phyloP scores from a whole-genome alignment of 2,888 invertebrate species.

The Agrochola lychnidis region DNA sequence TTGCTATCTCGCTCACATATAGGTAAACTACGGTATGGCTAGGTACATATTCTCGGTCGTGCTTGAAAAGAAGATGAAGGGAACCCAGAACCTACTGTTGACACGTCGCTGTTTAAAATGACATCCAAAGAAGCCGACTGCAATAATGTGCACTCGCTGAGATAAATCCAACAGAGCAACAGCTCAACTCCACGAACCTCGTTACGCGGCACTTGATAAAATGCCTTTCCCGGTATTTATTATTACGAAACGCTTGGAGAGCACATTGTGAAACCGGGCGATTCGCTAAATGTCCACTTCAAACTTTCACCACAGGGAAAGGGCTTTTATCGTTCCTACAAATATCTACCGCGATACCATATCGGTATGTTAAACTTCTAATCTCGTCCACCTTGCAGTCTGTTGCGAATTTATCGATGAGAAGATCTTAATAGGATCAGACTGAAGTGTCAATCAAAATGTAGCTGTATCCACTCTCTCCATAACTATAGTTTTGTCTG shows the following conservation, averaged over 20 bases:
- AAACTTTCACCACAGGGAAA: slow-evolving; percentile 74
- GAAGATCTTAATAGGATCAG: slow-evolving; percentile 62
- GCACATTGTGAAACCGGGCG: slow-evolving; percentile 74
- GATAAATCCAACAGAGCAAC: slow-evolving; percentile 1
- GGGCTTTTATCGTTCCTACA: slow-evolving; percentile 59
- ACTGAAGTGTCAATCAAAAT: slow-evolving; percentile 59
- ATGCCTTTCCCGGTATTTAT: slow-evolving; percentile 75
- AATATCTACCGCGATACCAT: slow-evolving; percentile 24
- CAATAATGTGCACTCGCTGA: slow-evolving; percentile 16
- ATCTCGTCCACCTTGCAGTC: slow-evolving; percentile 38
- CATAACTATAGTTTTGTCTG: slow-evolving; percentile 5
- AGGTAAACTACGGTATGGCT: not conserved
- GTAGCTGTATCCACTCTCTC: slow-evolving; percentile 7
- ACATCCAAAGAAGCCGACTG: not conserved
- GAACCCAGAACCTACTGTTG: too few species aligned
- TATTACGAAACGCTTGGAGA: slow-evolving; percentile 74
- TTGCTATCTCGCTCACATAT: not conserved
- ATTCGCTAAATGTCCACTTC: slow-evolving; percentile 71
- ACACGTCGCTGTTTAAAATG: not conserved
- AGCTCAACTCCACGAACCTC: slow-evolving; percentile 48
- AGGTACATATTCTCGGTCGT: not conserved
- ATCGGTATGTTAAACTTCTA: slow-evolving; percentile 31
- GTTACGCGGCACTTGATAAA: slow-evolving; percentile 72
- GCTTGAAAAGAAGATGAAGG: not conserved
- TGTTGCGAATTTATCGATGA: slow-evolving; percentile 53